These are phyloP conservation scores for Ascaphus truei DNA, from an alignment of 2,113 vertebrate genomes.

Conservation along the genomic window DNA sequence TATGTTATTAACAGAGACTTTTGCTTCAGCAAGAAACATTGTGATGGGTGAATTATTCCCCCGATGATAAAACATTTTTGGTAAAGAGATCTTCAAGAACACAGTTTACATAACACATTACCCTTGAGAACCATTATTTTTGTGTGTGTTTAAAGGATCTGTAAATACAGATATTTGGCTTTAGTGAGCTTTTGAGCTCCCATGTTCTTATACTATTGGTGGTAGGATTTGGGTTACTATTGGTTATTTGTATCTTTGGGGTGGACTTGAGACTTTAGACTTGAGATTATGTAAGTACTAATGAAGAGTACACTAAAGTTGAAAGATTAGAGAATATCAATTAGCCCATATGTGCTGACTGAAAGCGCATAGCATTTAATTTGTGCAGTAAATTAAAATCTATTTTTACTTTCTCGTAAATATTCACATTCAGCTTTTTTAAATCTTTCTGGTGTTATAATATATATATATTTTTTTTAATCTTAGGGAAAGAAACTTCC, in stretches of 20 bases:
- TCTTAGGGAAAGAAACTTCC: slow-evolving; percentile 96
- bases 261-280: neutral
- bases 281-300: neutral
- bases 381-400: too few relatives aligned
- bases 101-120: neutral
- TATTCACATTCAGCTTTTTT: too few relatives aligned
- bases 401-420: too few relatives aligned
- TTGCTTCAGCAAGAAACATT: neutral
- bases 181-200: neutral
- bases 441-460: too few relatives aligned
- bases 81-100: neutral
- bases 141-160: slow-evolving; percentile 4
- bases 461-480: neutral
- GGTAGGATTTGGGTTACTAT: neutral
- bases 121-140: slow-evolving; percentile 15
- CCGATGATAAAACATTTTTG: neutral
- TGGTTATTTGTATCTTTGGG: neutral
- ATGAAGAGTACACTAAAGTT: neutral
- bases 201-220: too few relatives aligned
- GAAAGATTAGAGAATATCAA: too few relatives aligned
- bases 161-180: neutral
- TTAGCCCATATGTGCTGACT: too few relatives aligned
- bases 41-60: neutral
- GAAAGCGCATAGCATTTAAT: too few relatives aligned
- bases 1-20: neutral